These are phyloP conservation scores for Salvelinus fontinalis DNA, from an alignment of 2,113 vertebrate species.

Conservation along the genomic window DNA sequence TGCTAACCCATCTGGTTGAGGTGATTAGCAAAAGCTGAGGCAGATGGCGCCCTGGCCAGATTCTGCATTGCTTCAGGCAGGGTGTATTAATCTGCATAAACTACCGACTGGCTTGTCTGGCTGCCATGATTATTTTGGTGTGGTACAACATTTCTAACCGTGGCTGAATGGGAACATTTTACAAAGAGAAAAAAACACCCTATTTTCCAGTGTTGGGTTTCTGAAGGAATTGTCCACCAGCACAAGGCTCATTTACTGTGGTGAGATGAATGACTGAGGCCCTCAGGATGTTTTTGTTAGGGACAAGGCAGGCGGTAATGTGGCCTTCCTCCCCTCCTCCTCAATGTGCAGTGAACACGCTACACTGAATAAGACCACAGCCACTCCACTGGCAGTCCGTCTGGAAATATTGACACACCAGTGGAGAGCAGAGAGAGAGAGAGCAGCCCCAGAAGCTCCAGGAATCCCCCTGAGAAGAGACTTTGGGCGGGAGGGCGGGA, in stretches of 20 bases:
- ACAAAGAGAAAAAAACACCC: slow-evolving; percentile 23
- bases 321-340: slow-evolving; percentile 3
- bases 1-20: slow-evolving; percentile 65
- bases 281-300: slow-evolving; percentile 69
- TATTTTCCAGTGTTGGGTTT: slow-evolving; percentile 41
- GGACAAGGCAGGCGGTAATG: slow-evolving; percentile 17
- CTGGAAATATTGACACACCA: slow-evolving; percentile 69
- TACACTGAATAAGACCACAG: slow-evolving; percentile 45
- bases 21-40: slow-evolving; percentile 66
- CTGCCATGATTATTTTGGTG: slow-evolving; percentile 28
- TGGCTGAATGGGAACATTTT: slow-evolving; percentile 25
- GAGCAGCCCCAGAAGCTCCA: slow-evolving; percentile 63
- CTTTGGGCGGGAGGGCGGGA: slow-evolving; percentile 45
- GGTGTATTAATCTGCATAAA: slow-evolving; percentile 57
- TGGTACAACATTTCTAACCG: slow-evolving; percentile 15
- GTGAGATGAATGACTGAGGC: slow-evolving; percentile 35
- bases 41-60: slow-evolving; percentile 61
- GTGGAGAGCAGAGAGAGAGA: slow-evolving; percentile 42
- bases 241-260: slow-evolving; percentile 41
- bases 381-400: slow-evolving; percentile 40
- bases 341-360: slow-evolving; percentile 39
- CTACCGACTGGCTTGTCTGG: slow-evolving; percentile 35
- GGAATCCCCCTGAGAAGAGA: slow-evolving; percentile 73
- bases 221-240: slow-evolving; percentile 14
- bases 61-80: slow-evolving; percentile 50